Conservation (phyloP, 2,113 vertebrate genomes). For the Chlorodrepanis virens region DNA sequence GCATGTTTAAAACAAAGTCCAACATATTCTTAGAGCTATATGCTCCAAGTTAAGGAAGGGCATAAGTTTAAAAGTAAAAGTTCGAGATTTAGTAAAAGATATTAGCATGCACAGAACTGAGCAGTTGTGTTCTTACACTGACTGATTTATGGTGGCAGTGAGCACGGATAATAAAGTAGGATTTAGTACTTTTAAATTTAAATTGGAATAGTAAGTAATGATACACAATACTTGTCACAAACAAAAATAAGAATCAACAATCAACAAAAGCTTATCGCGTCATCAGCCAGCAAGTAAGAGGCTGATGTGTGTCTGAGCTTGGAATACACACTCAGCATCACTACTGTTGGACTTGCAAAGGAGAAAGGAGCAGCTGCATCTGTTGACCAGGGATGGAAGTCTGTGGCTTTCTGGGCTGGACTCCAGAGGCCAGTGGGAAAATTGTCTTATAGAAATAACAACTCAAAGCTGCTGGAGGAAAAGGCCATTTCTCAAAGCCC, state of each 20-base stretch:
- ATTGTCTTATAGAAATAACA: background rate
- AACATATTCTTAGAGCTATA: background rate
- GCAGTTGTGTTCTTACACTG: background rate
- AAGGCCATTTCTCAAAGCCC: background rate
- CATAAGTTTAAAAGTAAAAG: background rate
- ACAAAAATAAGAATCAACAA: background rate
- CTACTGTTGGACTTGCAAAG: background rate
- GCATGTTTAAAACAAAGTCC: background rate
- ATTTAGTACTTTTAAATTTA: background rate
- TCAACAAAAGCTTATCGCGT: background rate
- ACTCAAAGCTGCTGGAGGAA: background rate
- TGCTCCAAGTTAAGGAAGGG: background rate
- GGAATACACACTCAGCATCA: rapidly evolving
- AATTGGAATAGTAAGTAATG: background rate
- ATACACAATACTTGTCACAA: background rate
- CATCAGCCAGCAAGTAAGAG: background rate
- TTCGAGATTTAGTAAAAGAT: background rate
- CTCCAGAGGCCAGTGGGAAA: rapidly evolving
- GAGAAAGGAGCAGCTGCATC: background rate
- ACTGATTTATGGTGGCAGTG: background rate
- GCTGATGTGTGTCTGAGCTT: background rate
- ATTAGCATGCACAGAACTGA: background rate
- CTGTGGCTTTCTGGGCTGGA: background rate
- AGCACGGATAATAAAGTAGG: background rate
- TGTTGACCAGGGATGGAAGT: background rate